phyloP scores from a whole-genome alignment of 53 echinoderm and acorn worm genomes.

The Pentamera pediparva region DNA sequence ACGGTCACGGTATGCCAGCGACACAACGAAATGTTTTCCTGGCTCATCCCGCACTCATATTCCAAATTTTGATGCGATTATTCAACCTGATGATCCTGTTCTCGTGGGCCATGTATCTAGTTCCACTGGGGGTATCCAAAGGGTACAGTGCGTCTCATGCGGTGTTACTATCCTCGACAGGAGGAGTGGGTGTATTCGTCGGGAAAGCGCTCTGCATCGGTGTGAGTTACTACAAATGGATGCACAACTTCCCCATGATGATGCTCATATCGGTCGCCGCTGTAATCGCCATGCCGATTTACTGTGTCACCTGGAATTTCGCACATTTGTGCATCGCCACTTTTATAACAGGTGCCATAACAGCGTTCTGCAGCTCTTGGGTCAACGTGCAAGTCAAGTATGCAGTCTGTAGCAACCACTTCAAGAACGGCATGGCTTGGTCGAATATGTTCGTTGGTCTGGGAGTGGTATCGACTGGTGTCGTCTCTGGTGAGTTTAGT shows the following conservation, averaged over 20 bases:
- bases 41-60: background rate
- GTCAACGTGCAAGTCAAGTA: background rate
- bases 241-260: background rate
- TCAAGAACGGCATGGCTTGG: background rate
- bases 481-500: too few species aligned
- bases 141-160: background rate
- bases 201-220: background rate
- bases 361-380: background rate
- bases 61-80: background rate
- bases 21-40: background rate
- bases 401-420: background rate
- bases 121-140: slow-evolving; percentile 1
- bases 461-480: too few species aligned
- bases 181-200: background rate
- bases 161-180: background rate
- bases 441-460: too few species aligned
- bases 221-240: background rate
- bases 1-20: too few species aligned
- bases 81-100: background rate
- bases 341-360: background rate
- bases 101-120: slow-evolving; percentile 3
- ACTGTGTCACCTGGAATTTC: background rate
- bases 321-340: background rate
- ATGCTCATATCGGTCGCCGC: background rate
- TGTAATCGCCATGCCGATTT: background rate